A percentile compares a stretch with the other conserved stretches of the same genome.
Evolutionary conservation across 2,888 invertebrate genomes (phyloP).

Genomic region (Eupithecia abbreviata): DNA sequence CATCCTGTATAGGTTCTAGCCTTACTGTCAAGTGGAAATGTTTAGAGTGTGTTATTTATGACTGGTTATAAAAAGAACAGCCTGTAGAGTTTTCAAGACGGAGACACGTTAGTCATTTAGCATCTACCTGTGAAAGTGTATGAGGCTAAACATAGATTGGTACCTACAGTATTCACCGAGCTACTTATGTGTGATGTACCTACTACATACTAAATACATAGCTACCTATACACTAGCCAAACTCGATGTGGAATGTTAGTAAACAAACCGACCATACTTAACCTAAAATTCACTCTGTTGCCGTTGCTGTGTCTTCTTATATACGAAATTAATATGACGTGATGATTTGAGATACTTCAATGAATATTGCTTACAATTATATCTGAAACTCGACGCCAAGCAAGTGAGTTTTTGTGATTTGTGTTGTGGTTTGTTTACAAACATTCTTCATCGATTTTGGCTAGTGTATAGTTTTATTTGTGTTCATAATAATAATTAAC

Average conservation of each 20-base stretch:
- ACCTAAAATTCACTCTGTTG: too few relatives aligned
- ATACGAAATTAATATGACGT: too few relatives aligned
- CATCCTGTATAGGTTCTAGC: conserved; percentile 4
- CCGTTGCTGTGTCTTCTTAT: too few relatives aligned
- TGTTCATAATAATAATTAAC: background rate
- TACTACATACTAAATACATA: background rate
- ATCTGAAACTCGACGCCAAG: too few relatives aligned
- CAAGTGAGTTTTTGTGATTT: too few relatives aligned
- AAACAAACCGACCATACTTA: too few relatives aligned
- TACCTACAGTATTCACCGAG: background rate
- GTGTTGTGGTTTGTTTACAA: too few relatives aligned
- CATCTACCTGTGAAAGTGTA: conserved; percentile 2
- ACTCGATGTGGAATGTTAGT: too few relatives aligned
- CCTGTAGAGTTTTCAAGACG: background rate
- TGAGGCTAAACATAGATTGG: background rate
- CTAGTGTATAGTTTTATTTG: background rate
- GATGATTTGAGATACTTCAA: too few relatives aligned
- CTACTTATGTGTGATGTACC: background rate
- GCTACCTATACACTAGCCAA: too few relatives aligned
- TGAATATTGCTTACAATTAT: too few relatives aligned
- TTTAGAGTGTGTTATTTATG: conserved; percentile 1
- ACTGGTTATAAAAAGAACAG: background rate
- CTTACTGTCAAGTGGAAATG: conserved; percentile 1
- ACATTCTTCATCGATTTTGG: too few relatives aligned
- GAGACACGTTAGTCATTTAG: background rate